A percentile compares a stretch with the other conserved stretches of the same genome.
Conservation (phyloP, 2,797 vertebrate species). For the Mycteria americana region DNA sequence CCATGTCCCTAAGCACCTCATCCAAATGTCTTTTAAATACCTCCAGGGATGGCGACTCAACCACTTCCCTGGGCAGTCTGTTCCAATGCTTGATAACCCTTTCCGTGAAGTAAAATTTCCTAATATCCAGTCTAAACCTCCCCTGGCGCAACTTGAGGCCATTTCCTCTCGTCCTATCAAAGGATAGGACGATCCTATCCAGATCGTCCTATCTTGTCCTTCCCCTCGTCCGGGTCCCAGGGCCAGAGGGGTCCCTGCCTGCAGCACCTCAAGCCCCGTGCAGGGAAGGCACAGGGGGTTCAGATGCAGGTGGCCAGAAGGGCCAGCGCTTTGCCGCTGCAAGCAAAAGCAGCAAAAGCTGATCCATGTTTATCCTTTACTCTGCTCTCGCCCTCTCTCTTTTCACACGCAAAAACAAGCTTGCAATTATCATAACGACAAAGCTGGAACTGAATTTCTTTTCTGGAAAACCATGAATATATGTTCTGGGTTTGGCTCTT, state of each 20-base stretch:
- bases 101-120: no score
- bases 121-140: no score
- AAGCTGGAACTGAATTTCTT: background rate
- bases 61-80: no score
- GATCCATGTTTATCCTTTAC: background rate
- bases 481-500: background rate
- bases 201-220: no score
- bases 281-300: background rate
- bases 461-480: background rate
- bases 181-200: no score
- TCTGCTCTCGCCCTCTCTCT: background rate
- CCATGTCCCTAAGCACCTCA: no score
- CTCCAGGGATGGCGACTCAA: no score
- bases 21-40: no score
- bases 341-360: background rate
- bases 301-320: background rate
- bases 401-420: background rate
- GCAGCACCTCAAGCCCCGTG: fast-evolving
- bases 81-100: no score
- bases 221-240: background rate
- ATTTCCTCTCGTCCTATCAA: no score
- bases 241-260: background rate
- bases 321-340: background rate
- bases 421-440: background rate
- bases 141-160: no score